Conservation (phyloP, 2,113 vertebrate genomes). For the Myrmophylax atrothorax region DNA sequence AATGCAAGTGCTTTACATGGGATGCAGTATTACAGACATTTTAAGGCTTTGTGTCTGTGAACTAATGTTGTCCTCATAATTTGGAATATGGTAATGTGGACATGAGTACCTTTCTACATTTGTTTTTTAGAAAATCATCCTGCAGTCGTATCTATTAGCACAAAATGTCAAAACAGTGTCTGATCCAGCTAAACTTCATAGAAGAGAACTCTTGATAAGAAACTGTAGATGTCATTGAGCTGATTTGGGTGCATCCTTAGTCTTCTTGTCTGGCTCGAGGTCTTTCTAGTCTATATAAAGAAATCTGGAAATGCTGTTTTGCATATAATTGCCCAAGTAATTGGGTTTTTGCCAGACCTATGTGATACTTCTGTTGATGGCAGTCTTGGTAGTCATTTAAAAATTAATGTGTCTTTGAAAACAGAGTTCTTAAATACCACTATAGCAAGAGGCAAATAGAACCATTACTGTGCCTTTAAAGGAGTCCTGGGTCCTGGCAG, state of each 20-base stretch:
- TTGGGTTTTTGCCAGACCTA: background rate
- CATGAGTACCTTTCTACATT: background rate
- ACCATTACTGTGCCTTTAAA: background rate
- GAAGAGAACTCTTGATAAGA: background rate
- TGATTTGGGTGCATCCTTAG: background rate
- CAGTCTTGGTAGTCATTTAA: background rate
- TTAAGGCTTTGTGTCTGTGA: background rate
- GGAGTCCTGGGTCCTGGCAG: background rate
- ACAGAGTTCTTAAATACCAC: background rate
- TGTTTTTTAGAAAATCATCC: background rate
- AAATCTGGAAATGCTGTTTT: background rate
- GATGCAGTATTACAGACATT: background rate
- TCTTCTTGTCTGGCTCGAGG: background rate
- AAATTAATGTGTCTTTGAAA: background rate
- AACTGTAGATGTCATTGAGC: fast-evolving
- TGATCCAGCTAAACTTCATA: background rate
- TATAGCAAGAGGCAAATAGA: background rate
- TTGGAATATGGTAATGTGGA: background rate
- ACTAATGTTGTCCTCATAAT: background rate
- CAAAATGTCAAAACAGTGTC: background rate
- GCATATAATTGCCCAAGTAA: background rate
- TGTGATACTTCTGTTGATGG: background rate
- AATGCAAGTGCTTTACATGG: background rate
- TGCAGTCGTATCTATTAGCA: background rate
- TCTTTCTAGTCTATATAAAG: background rate